phyloP scores from a whole-genome alignment of 2,113 vertebrate species.

The Brienomyrus longianalis region DNA sequence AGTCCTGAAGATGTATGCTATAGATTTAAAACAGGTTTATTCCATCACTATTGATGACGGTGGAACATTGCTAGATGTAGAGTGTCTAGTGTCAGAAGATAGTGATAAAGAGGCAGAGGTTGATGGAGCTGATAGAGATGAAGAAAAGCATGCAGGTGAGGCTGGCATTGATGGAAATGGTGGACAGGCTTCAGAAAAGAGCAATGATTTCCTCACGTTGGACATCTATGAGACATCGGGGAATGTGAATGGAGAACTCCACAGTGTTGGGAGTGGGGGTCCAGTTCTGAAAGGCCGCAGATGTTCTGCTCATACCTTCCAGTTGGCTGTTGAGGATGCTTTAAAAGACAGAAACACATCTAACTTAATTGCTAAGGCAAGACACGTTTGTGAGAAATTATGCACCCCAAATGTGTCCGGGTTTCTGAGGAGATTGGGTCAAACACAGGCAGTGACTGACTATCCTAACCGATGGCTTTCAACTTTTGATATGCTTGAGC shows the following conservation, averaged over 20 bases:
- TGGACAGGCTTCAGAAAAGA: background rate
- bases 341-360: slow-evolving; percentile 10
- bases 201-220: background rate
- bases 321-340: slow-evolving; percentile 22
- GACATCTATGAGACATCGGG: slow-evolving; percentile 19
- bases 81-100: background rate
- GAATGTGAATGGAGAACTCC: slow-evolving; percentile 8
- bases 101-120: background rate
- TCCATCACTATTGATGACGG: slow-evolving; percentile 21
- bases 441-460: slow-evolving; percentile 6
- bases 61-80: background rate
- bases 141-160: background rate
- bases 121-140: background rate
- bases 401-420: slow-evolving; percentile 5
- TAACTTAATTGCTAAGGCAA: slow-evolving; percentile 1
- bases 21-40: slow-evolving; percentile 24
- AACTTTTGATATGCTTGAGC: slow-evolving; percentile 25
- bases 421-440: slow-evolving; percentile 22
- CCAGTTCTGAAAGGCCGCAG: slow-evolving; percentile 18
- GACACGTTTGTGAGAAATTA: slow-evolving; percentile 18
- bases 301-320: slow-evolving; percentile 26
- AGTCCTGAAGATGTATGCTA: slow-evolving; percentile 11
- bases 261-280: slow-evolving; percentile 9
- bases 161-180: background rate
- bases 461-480: slow-evolving; percentile 13